Percentiles rank a stretch among this genome's conserved stretches.
Conservation (phyloP, 2,797 vertebrate genomes). For the Sebastes glaucus region DNA sequence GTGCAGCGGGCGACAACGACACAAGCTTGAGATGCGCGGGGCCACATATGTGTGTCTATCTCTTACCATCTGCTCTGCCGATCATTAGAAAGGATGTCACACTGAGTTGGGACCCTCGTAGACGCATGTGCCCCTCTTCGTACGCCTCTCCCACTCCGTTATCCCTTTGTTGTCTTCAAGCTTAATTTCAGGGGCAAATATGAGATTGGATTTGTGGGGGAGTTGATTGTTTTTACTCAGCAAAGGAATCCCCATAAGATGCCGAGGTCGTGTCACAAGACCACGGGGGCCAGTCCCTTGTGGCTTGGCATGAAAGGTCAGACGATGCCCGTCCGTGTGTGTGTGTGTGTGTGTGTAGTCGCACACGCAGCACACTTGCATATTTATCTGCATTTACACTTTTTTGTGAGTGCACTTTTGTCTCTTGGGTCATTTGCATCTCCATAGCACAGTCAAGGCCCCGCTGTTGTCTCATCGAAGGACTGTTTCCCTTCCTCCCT, state of each 20-base stretch:
- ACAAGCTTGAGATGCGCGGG: constrained; percentile 8
- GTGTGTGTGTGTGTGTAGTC: not conserved
- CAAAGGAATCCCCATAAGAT: constrained; percentile 63
- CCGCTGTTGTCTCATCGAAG: not conserved
- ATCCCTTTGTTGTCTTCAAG: constrained; percentile 54
- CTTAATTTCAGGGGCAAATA: constrained; percentile 46
- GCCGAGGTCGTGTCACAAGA: constrained; percentile 28
- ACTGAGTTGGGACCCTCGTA: constrained; percentile 56
- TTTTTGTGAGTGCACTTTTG: constrained; percentile 25
- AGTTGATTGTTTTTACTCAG: constrained; percentile 52
- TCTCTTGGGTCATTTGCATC: constrained; percentile 64
- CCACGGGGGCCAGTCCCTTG: constrained; percentile 32
- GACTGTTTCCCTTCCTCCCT: not conserved
- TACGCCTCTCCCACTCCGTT: constrained; percentile 20
- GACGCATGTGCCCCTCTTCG: constrained; percentile 42
- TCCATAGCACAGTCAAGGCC: constrained; percentile 21
- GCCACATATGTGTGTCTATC: constrained; percentile 47
- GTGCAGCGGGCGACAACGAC: constrained; percentile 47
- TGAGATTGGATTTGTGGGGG: constrained; percentile 45
- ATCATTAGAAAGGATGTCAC: constrained; percentile 71
- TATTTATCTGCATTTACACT: constrained; percentile 41
- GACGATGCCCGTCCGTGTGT: constrained; percentile 27
- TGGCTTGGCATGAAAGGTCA: constrained; percentile 62
- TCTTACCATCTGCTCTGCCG: constrained; percentile 68
- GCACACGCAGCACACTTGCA: constrained; percentile 13